Evolutionary conservation across 2,888 invertebrate genomes (phyloP), one percentile per base, ranked within the genome.

Genomic region (Corythucha ciliata): DNA sequence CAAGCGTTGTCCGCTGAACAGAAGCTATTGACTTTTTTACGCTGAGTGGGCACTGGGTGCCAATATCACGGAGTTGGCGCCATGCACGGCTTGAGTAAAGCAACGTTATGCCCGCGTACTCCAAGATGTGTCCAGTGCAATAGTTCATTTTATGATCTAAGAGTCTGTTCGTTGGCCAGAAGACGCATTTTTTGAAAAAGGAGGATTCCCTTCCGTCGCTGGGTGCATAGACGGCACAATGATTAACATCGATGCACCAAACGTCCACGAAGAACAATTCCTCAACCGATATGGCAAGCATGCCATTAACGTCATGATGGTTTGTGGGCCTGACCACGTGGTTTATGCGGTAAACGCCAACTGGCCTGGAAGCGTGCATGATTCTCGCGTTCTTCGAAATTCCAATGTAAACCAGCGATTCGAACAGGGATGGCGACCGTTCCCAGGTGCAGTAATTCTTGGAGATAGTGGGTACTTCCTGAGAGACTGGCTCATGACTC

Each of bases 271-370:
- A 57, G 39, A 48, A 41, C 56, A 48, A 36, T 62, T 53, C 51
- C 57, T 61, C 24, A 59, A 62, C 45, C 57, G 61, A 7, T 57
- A 60, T 54, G 60, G 60, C 1, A 57, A 60, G 20, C 61, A 62
- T 46, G 58, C 52, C 10, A 26, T 51, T n/a, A 46, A 51, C 27
- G 14, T 22, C 14, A 44, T 46, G 45, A 20, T 46, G 26, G 36
- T 52, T 34, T 52, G 52, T 26, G 52, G 52, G 16, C 36, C 51
- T 7, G 20, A 51, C 26, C 45, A 34, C 12, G 34, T 45, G 26
- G 24, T 51, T 24, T 51, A 22, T 26, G 21, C 55, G 27, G 48
- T 61, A 36, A 61, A 59, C 50, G 57, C 58, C 10, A 58, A 61
- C 32, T 61, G 59, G 55, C 57, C 62, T 33, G 61, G 60, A 4